Evolutionary conservation across 2,888 invertebrate genomes (phyloP).

Genomic region (Smittia aterrima): DNA sequence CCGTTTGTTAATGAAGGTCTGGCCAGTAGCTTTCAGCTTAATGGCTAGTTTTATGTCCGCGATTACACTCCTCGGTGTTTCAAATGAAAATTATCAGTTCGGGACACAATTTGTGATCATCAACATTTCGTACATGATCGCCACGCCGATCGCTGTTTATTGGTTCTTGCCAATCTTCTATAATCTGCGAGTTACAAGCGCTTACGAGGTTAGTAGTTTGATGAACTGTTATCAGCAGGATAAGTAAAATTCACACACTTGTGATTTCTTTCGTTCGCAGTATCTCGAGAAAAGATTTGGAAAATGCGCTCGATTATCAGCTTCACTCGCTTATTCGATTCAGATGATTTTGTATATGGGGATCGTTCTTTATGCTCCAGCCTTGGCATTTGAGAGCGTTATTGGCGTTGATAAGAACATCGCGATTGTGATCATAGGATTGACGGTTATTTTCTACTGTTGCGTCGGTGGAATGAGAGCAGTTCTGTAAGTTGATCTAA

Average conservation of each 20-base stretch:
- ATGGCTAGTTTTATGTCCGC: conserved; percentile 94
- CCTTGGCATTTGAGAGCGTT: conserved; percentile 82
- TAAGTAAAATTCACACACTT: background rate
- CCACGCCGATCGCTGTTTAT: conserved; percentile 74
- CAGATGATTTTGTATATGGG: conserved; percentile 91
- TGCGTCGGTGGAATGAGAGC: conserved; percentile 90
- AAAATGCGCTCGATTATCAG: conserved; percentile 67
- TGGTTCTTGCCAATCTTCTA: conserved; percentile 84
- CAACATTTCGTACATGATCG: conserved; percentile 71
- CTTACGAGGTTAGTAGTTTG: conserved; percentile 71
- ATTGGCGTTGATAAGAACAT: conserved; percentile 70
- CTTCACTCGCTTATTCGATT: conserved; percentile 79
- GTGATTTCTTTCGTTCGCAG: conserved; percentile 54
- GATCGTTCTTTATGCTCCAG: conserved; percentile 90
- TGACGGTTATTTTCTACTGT: conserved; percentile 61
- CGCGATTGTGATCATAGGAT: conserved; percentile 61
- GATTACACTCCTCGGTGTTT: conserved; percentile 83
- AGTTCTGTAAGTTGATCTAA: conserved; percentile 57
- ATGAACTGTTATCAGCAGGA: background rate
- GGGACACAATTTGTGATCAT: conserved; percentile 79
- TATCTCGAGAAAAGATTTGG: conserved; percentile 89
- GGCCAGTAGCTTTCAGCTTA: conserved; percentile 81
- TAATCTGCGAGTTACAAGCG: conserved; percentile 75
- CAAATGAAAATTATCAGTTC: conserved; percentile 80
- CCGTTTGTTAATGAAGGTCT: too few relatives aligned